These are phyloP conservation scores for Diplazon laetatorius DNA, from an alignment of 2,888 invertebrate genomes.

Conservation along the genomic window DNA sequence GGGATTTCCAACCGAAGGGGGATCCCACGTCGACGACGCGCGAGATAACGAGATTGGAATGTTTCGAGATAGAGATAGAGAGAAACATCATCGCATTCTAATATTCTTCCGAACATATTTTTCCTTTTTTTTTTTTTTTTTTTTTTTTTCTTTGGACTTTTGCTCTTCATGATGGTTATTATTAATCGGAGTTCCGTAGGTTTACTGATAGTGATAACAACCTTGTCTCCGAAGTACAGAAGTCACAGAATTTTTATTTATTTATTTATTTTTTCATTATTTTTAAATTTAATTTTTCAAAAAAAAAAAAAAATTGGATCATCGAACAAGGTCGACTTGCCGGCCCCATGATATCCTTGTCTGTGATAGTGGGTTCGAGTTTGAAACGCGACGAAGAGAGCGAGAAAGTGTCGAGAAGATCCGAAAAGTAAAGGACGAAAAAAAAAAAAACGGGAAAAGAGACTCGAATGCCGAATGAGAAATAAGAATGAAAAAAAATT, in stretches of 20 bases:
- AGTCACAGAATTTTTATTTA: no score
- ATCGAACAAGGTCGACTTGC: slow-evolving; percentile 54
- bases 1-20: no score
- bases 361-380: slow-evolving; percentile 62
- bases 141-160: background rate
- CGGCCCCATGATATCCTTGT: slow-evolving; percentile 54
- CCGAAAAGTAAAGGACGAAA: slow-evolving; percentile 14
- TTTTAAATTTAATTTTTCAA: no score
- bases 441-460: background rate
- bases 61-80: slow-evolving; percentile 31
- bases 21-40: slow-evolving; percentile 49
- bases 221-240: no score
- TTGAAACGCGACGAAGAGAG: slow-evolving; percentile 60
- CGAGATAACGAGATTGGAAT: slow-evolving; percentile 60
- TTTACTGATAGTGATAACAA: no score
- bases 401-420: background rate
- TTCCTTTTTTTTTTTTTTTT: slow-evolving; percentile 31
- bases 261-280: no score
- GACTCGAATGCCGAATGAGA: background rate
- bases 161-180: no score
- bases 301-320: slow-evolving; percentile 28
- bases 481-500: slow-evolving; percentile 59
- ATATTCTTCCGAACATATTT: slow-evolving; percentile 35
- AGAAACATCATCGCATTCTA: slow-evolving; percentile 25
- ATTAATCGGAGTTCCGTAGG: no score